Base-by-base conservation (phyloP, 2,888 invertebrate genomes). In the Amphipyra berbera region DNA sequence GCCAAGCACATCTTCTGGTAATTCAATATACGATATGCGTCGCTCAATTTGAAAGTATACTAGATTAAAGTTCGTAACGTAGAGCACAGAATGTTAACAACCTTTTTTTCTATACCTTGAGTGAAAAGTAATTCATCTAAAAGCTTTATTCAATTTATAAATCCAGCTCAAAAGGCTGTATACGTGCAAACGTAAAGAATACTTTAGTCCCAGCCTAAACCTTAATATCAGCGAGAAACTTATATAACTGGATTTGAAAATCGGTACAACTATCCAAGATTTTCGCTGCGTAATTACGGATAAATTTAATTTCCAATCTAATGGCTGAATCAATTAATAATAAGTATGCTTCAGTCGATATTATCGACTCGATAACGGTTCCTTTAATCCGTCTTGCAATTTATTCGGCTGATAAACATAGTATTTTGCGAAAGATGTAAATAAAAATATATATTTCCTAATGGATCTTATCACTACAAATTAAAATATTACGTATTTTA, bases 281-380 rank as follows among this genome's bases (percentile, higher is more conserved):
- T 53, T 27, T 15, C 15, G 47, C 45, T 30, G 9, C 47, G 52
- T 41, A 66, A 68, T 65, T 49, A 66, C 50, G 63, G 14, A 55
- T 42, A 48, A 76, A 65, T 57, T 68, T 57, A 62, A 72, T 73
- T 58, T 52, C 47, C 59, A 52, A 15, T 60, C 41, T 58, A 47
- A 58, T 56, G 47, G 49, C 21, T 21, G 21, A 21, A 21, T 21
- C 2, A 65, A 61, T 62, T 58, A 60, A 67, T 71, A 71, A 62
- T 70, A n/a, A n/a, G n/a, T n/a, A 63, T 54, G 10, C 52, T 45
- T 13, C n/a, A 56, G n/a, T 21, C 27, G 47, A n/a, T n/a, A n/a
- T n/a, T n/a, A n/a, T n/a, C n/a, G n/a, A n/a, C n/a, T n/a, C n/a
- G n/a, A 41, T 48, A 71, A 52, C 38, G 38, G 38, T 70, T 35